Evolutionary conservation across 2,113 vertebrate species (phyloP), one percentile per base, ranked within the genome.

Genomic region (Cinclus cinclus): DNA sequence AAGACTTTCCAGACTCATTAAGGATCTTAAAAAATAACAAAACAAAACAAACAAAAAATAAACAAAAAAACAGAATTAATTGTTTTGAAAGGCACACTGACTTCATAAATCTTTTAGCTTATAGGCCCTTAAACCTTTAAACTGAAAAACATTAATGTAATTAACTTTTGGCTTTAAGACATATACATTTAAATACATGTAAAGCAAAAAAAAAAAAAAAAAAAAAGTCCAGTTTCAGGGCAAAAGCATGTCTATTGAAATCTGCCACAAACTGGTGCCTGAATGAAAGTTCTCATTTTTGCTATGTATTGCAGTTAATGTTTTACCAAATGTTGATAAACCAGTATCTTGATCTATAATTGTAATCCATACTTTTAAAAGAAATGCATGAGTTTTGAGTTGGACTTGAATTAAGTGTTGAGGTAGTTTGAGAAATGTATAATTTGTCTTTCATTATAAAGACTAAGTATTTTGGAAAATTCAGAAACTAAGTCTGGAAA

Each of bases 1-100:
- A 46, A 95, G 27, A n/a, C 4, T 84, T 95, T 85, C 35, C 77
- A 55, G 76, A 14, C 65, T 89, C 69, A 94, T 95, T 95, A 92
- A 71, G 37, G 21, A 46, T 84, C 31, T 68, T 8, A 21, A 49
- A 92, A 73, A 89, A 67, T n/a, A n/a, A n/a, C n/a, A n/a, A n/a
- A n/a, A n/a, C n/a, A n/a, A n/a, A n/a, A n/a, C n/a, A n/a, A n/a
- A n/a, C n/a, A n/a, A n/a, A n/a, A n/a, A n/a, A n/a, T n/a, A n/a
- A 68, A 55, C 21, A 9, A n/a, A 41, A 53, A 18, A 25, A 15
- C 19, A 16, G 13, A 84, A 24, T 63, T 80, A 65, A 78, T 85
- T 88, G 24, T 62, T 95, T 92, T 92, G 44, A 97, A 91, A 96
- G 49, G 23, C 19, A 27, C 25, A 42, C 71, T 92, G 70, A 90